Conservation (phyloP, 2,797 vertebrate genomes). For the Eidolon dupreanum region DNA sequence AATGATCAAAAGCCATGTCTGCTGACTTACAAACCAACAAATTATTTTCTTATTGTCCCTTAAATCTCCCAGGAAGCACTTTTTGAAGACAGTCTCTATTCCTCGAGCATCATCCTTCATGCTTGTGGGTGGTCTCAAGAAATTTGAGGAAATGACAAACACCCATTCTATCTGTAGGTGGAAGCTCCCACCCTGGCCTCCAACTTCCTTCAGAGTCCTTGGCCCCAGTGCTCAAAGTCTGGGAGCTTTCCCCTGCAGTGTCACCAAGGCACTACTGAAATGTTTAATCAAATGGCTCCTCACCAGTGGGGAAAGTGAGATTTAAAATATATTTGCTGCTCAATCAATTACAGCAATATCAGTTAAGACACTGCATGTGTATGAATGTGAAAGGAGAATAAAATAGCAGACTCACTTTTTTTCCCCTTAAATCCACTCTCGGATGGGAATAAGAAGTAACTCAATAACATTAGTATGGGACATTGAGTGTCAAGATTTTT, state of each 20-base stretch:
- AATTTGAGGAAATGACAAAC: neutral
- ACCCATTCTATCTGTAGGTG: neutral
- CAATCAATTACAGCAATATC: neutral
- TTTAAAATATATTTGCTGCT: neutral
- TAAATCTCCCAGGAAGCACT: constrained; percentile 66
- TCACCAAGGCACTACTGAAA: neutral
- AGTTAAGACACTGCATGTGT: neutral
- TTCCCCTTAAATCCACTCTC: neutral
- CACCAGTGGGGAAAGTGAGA: neutral
- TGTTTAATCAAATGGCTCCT: neutral
- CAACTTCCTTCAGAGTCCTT: neutral
- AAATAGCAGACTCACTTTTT: neutral
- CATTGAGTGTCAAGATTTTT: neutral
- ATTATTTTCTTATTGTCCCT: constrained; percentile 76
- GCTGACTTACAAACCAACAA: constrained; percentile 71
- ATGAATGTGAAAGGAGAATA: neutral
- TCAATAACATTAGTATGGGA: neutral
- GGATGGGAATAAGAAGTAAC: neutral
- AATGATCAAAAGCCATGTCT: constrained; percentile 77
- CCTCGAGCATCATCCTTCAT: constrained; percentile 32
- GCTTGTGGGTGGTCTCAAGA: constrained; percentile 73
- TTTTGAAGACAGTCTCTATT: constrained; percentile 57
- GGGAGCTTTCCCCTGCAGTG: neutral
- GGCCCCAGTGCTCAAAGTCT: neutral
- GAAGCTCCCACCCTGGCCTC: neutral